phyloP scores from a whole-genome alignment of 2,113 vertebrate genomes.

The Tetrao urogallus region DNA sequence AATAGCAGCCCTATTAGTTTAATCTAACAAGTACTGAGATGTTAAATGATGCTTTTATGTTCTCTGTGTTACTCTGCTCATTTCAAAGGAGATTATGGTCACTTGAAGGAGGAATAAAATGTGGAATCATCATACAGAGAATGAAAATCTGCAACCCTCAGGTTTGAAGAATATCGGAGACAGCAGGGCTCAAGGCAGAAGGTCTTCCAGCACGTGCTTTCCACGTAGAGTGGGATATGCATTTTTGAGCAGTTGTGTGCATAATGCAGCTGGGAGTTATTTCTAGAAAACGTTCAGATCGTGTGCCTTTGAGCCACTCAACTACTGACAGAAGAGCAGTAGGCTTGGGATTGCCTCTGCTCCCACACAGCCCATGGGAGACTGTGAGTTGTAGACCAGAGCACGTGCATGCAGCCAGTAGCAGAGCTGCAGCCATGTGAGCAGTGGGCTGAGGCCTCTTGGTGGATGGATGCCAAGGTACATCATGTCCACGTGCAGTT shows the following conservation, averaged over 20 bases:
- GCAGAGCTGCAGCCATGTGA: background rate
- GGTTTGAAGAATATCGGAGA: background rate
- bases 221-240: background rate
- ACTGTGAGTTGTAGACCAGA: background rate
- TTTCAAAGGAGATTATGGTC: background rate
- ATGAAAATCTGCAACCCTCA: background rate
- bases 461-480: background rate
- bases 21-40: background rate
- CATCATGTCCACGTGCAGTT: background rate
- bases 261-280: background rate
- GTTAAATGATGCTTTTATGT: background rate
- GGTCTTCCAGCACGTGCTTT: background rate
- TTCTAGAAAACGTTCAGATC: background rate
- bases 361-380: background rate
- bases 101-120: background rate
- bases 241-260: fast-evolving
- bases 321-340: background rate
- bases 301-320: background rate
- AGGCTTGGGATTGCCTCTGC: background rate
- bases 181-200: background rate
- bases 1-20: background rate
- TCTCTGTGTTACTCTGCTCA: background rate
- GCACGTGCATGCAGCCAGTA: background rate
- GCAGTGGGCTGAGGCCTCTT: background rate
- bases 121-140: background rate